Evolutionary conservation across 2,888 invertebrate species (phyloP), one percentile per base, ranked within the genome.

Genomic region (Drosophila hamatofila): DNA sequence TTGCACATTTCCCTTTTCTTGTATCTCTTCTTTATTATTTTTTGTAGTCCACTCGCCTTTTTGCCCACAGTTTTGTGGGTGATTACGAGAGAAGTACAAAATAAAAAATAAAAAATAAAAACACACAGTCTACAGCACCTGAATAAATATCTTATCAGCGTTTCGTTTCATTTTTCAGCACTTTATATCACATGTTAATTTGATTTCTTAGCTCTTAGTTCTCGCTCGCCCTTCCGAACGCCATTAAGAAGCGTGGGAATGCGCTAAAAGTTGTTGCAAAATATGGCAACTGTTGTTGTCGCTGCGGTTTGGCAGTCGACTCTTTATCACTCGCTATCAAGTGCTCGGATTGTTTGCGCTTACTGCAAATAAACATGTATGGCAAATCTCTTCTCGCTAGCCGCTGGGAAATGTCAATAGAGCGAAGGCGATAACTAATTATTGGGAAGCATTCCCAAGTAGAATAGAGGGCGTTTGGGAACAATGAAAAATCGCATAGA

Each of bases 101-200:
- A 72, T 68, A 64, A 59, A 63, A 74, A 41, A 54, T 18, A 54
- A 57, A 66, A 74, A 48, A 54, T 9, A 54, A 41, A 33, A 46
- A 25, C 18, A 33, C 23, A 75, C 58, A 56, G 41, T 58, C 54
- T 21, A 48, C 33, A 82, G 83, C 87, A 87, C 88, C 88, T 87
- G 87, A 86, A 83, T 80, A 87, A 87, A 88, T 88, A 87, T 86
- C 80, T 87, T 88, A 84, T 86, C 87, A 83, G 72, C 65, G 52
- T 71, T 80, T 75, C 68, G 72, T 72, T 81, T 77, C 68, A 70
- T 68, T 78, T 87, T 87, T 80, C 80, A 80, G 75, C 80, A 67
- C 70, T 70, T 81, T 74, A 83, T 77, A 79, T 79, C 72, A 78
- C 72, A 74, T 80, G 85, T 81, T 82, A 78, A 84, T 86, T 86